Conservation (phyloP, 2,113 vertebrate species). For the Polypterus senegalus region DNA sequence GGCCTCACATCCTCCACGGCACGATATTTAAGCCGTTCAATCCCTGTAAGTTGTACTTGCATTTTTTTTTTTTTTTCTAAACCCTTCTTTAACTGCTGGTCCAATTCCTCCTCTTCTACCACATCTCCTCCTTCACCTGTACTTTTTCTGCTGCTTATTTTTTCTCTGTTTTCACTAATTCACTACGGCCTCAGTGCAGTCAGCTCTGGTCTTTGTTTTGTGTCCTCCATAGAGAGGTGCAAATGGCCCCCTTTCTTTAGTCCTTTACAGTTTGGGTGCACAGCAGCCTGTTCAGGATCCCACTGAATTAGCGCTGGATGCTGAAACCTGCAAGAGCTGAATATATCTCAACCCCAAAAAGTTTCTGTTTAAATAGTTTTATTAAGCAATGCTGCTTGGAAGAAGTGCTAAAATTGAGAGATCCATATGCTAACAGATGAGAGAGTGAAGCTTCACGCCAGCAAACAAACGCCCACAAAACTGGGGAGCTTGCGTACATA, state of each 20-base stretch:
- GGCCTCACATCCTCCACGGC: slow-evolving; percentile 57
- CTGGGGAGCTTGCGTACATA: too few relatives aligned
- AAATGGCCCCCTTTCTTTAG: not conserved
- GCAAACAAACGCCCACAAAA: too few relatives aligned
- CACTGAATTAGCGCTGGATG: too few relatives aligned
- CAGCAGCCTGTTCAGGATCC: slow-evolving; percentile 23
- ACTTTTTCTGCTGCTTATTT: not conserved
- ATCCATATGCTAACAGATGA: too few relatives aligned
- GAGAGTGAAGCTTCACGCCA: too few relatives aligned
- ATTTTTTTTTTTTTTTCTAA: slow-evolving; percentile 6
- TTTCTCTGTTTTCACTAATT: not conserved
- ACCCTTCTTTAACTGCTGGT: not conserved
- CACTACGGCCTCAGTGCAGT: too few relatives aligned
- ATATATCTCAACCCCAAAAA: too few relatives aligned
- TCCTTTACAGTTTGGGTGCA: slow-evolving; percentile 6
- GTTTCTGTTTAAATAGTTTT: too few relatives aligned
- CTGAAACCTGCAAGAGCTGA: slow-evolving; percentile 23
- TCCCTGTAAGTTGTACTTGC: slow-evolving; percentile 74
- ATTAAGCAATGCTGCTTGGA: too few relatives aligned
- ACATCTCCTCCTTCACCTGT: not conserved
- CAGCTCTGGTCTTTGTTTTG: too few relatives aligned
- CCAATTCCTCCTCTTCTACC: not conserved
- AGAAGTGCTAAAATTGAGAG: too few relatives aligned
- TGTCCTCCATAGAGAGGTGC: not conserved
- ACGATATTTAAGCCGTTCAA: slow-evolving; percentile 74